Base-by-base conservation (phyloP, 2,888 invertebrate genomes). In the Drosophila macrothrix region DNA sequence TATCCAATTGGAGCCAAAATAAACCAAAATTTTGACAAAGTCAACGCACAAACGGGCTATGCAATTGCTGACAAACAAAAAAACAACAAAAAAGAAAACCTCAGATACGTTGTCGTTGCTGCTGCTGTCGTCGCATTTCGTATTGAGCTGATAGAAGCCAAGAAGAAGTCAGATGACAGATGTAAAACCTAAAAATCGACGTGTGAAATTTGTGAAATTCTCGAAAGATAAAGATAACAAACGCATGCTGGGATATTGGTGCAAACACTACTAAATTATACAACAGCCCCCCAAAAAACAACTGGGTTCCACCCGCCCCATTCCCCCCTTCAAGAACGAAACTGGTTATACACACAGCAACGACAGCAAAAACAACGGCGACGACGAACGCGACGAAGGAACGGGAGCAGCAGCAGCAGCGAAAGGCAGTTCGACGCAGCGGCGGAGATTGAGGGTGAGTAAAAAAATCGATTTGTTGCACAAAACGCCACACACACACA, bases 401-500 rank as follows among this genome's bases (percentile, higher is more conserved):
- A 71, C 81, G 73, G 81, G 72, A 76, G 77, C 82, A 73, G 72
- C 66, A 77, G 80, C 73, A 67, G 71, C 82, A 80, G 83, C 80
- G 83, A 81, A 81, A 88, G 83, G 83, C 81, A 82, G 75, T 80
- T 75, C 78, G 77, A 66, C 80, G 77, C 63, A 78, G 78, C 82
- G 82, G 83, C 68, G 73, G 69, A 74, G 82, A 80, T 87, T 82
- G 86, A 84, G 86, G 85, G 86, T 87, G 88, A 84, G 89, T 87
- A 84, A 89, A 78, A 89, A 87, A 89, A 87, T 88, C 88, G 88
- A 88, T 88, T 90, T 90, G 90, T 88, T 88, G 88, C 90, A 86
- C 88, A 90, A 85, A 90, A 80, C 84, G 80, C 76, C 73, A 68
- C 76, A 70, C 74, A 76, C 73, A 71, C 28, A 35, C 35, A 14